Percentiles rank a stretch among this genome's conserved stretches.
Evolutionary conservation across 2,113 vertebrate species (phyloP).

Genomic region (Vulpes vulpes): DNA sequence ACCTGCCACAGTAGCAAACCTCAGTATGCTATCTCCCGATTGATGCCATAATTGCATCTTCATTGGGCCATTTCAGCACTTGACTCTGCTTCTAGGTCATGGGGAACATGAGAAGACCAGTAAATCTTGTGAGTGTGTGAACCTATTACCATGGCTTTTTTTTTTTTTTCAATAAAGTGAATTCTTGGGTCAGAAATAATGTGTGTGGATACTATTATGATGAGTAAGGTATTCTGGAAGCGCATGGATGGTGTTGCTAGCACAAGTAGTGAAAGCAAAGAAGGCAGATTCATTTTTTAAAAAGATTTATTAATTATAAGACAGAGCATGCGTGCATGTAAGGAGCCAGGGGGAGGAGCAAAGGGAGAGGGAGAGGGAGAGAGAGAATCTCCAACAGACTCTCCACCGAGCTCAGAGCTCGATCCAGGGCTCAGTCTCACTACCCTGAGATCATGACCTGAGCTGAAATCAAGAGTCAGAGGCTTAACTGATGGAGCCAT

Average conservation of each 20-base stretch:
- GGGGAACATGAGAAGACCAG: background rate
- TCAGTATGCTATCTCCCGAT: background rate
- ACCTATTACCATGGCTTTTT: background rate
- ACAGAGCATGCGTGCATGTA: background rate
- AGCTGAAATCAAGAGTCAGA: background rate
- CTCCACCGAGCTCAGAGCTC: background rate
- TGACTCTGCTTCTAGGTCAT: background rate
- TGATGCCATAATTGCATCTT: background rate
- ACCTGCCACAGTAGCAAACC: background rate
- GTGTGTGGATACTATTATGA: background rate
- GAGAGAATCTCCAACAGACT: background rate
- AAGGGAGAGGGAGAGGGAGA: background rate
- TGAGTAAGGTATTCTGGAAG: background rate
- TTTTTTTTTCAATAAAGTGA: background rate
- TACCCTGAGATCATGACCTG: background rate
- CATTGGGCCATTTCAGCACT: background rate
- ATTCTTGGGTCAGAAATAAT: background rate
- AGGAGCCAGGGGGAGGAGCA: background rate
- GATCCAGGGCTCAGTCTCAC: background rate
- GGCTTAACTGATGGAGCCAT: background rate
- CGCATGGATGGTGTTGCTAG: background rate
- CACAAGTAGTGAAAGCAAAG: background rate
- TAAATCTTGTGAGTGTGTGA: background rate
- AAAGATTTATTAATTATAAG: background rate
- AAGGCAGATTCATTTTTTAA: background rate